A percentile compares a stretch with the other conserved stretches of the same genome.
phyloP scores from a whole-genome alignment of 2,113 vertebrate species.

The Bos indicus region DNA sequence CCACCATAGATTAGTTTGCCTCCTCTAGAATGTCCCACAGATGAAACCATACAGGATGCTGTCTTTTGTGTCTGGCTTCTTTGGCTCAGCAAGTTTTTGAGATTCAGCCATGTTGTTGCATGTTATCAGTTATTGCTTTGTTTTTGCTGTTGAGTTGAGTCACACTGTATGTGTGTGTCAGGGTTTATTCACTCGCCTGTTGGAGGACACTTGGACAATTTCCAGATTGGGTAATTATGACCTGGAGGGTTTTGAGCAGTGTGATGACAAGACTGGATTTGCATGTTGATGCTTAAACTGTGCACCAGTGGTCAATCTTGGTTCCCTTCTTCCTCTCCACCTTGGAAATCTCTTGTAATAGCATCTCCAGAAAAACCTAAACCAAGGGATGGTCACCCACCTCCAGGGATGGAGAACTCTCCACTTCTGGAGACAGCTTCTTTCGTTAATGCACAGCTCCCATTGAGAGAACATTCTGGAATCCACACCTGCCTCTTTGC shows the following conservation, averaged over 20 bases:
- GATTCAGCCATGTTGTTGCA: not conserved
- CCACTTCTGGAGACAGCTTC: not conserved
- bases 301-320: not conserved
- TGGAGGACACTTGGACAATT: not conserved
- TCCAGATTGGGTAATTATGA: not conserved
- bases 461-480: not conserved
- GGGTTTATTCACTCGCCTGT: not conserved
- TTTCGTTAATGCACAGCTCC: not conserved
- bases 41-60: not conserved
- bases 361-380: not conserved
- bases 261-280: not conserved
- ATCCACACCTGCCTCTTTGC: not conserved
- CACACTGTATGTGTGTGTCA: not conserved
- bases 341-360: not conserved
- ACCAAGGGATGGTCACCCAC: not conserved
- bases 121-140: not conserved
- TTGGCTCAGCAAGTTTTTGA: not conserved
- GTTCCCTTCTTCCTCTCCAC: not conserved
- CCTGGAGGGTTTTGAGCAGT: not conserved
- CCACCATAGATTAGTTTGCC: not conserved
- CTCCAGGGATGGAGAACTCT: not conserved
- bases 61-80: not conserved
- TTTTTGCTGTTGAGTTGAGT: not conserved
- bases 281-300: not conserved
- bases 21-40: not conserved